Evolutionary conservation across 2,888 invertebrate genomes (phyloP).

Genomic region (Campaea margaritaria): DNA sequence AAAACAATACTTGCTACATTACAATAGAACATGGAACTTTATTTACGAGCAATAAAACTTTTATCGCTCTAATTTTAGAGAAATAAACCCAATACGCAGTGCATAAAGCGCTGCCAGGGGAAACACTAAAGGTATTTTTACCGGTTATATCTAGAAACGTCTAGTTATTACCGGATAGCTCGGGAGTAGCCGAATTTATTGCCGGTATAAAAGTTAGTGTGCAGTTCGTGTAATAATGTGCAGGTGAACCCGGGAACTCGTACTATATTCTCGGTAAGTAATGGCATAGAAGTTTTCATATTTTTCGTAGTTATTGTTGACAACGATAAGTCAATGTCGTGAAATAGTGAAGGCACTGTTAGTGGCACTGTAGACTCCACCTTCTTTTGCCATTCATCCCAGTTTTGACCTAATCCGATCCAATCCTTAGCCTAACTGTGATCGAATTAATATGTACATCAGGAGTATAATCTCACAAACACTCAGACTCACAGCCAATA

Average conservation of each 20-base stretch:
- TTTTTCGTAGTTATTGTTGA: conserved; percentile 18
- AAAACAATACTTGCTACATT: conserved; percentile 29
- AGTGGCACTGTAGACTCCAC: too few relatives aligned
- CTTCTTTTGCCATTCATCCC: too few relatives aligned
- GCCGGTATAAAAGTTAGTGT: conserved; percentile 70
- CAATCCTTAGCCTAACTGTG: too few relatives aligned
- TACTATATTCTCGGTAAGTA: conserved; percentile 21
- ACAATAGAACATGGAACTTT: conserved; percentile 43
- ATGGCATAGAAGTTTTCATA: conserved; percentile 14
- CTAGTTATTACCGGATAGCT: conserved; percentile 47
- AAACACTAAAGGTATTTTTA: conserved; percentile 52
- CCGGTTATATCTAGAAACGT: conserved; percentile 58
- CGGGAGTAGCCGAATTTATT: conserved; percentile 63
- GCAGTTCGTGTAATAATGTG: conserved; percentile 66
- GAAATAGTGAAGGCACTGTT: too few relatives aligned
- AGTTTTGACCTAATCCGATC: too few relatives aligned
- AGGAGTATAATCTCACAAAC: too few relatives aligned
- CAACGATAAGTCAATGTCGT: neutral
- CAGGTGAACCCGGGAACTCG: conserved; percentile 48
- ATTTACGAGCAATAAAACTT: conserved; percentile 67
- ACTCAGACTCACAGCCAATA: too few relatives aligned
- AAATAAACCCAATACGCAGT: conserved; percentile 54
- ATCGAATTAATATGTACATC: too few relatives aligned
- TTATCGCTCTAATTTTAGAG: conserved; percentile 64
- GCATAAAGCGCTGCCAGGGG: conserved; percentile 46